Evolutionary conservation across 2,888 invertebrate genomes (phyloP), one percentile per base, ranked within the genome.

Genomic region (Leptarthrus brevirostris): DNA sequence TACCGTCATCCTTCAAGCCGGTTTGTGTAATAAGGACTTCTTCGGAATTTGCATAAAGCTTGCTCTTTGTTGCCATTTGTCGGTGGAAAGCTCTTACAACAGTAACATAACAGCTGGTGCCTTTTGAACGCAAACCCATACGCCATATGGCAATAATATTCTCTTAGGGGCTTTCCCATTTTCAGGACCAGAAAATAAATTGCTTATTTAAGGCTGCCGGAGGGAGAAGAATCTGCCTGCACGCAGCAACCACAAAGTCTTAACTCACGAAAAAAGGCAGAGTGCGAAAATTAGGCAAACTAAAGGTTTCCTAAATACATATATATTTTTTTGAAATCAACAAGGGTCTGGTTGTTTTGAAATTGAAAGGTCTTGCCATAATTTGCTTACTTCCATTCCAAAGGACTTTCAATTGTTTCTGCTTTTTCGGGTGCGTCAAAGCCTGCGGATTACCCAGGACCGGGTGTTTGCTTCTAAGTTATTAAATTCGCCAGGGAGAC

Each of bases 21-120:
- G 64, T 64, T 44, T 64, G 24, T 22, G 8, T 44, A n/a, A 64
- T 22, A 40, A 64, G 64, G 47, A 66, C 44, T 26, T 47, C 47
- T 66, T 66, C 47, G 47, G 34, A 47, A 66, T 66, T 66, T 66
- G 44, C 64, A 66, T 66, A 66, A 16, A 66, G 64, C 64, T 66
- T 47, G 64, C 47, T 26, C 10, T 64, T 64, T 64, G 64, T 64
- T 66, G 64, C 26, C 26, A 36, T 58, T 58, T 58, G 36, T 58
- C 16, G 16, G 36, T 36, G 36, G 36, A 58, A 58, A 58, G 58
- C 58, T 66, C 64, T 47, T 66, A 47, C 24, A 14, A 66, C 24
- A n/a, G 64, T 44, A 47, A 36, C 47, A 44, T 3, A 66, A 18
- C 64, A 66, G 64, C 64, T 66, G 64, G 22, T 66, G 64, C 64